phyloP scores from a whole-genome alignment of 2,888 invertebrate species.

The Eumerus sabulonum region DNA sequence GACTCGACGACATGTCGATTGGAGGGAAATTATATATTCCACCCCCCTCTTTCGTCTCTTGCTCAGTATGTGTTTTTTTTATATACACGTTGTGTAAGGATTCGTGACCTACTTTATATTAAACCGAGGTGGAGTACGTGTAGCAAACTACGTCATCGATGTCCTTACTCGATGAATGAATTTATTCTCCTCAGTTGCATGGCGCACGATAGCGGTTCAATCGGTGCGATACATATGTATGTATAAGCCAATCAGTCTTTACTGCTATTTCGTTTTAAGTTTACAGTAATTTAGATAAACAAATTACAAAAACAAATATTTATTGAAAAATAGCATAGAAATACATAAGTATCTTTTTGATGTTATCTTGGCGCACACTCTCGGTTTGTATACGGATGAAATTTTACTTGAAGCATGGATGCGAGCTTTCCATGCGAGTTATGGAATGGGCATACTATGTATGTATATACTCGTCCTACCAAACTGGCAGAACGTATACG shows the following conservation, averaged over 20 bases:
- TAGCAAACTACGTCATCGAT: slow-evolving; percentile 61
- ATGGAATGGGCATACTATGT: too few species aligned
- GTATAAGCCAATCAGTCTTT: not conserved
- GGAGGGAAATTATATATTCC: slow-evolving; percentile 39
- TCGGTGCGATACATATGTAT: not conserved
- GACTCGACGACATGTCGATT: slow-evolving; percentile 40
- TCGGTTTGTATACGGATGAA: slow-evolving; percentile 23
- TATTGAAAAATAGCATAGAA: not conserved
- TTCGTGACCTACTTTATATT: slow-evolving; percentile 64
- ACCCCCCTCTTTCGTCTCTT: slow-evolving; percentile 19
- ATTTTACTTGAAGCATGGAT: not conserved
- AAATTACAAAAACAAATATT: not conserved
- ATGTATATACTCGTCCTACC: not conserved
- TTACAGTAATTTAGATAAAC: not conserved
- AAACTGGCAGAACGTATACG: slow-evolving; percentile 40
- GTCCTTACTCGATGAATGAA: slow-evolving; percentile 69
- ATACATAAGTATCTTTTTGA: slow-evolving; percentile 22
- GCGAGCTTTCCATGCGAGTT: too few species aligned
- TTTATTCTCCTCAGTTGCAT: slow-evolving; percentile 46
- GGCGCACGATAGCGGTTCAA: slow-evolving; percentile 13
- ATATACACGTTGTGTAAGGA: slow-evolving; percentile 43
- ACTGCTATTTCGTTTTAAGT: not conserved
- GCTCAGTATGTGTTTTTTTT: not conserved
- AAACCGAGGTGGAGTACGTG: slow-evolving; percentile 57
- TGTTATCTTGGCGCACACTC: slow-evolving; percentile 52